These are phyloP conservation scores for Chouioia cunea DNA, from an alignment of 2,888 invertebrate species.

Conservation along the genomic window DNA sequence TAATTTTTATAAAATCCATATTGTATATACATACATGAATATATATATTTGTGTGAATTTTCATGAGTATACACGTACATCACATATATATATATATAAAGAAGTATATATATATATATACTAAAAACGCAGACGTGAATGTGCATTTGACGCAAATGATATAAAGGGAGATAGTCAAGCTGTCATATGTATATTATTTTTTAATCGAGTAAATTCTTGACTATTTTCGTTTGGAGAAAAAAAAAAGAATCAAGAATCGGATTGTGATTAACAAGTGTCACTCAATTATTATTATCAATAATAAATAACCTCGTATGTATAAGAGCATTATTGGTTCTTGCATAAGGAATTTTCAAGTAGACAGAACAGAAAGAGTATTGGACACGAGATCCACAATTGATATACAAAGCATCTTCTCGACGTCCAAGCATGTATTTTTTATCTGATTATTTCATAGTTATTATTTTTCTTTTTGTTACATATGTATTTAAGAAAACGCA, in stretches of 20 bases:
- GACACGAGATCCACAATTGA: constrained; percentile 22
- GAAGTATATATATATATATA: no score
- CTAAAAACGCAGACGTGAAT: constrained; percentile 32
- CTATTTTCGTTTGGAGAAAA: constrained; percentile 30
- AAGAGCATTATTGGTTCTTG: constrained; percentile 20
- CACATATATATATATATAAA: constrained; percentile 37
- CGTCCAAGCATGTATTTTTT: constrained; percentile 40
- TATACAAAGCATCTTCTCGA: constrained; percentile 17
- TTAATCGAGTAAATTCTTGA: constrained; percentile 23
- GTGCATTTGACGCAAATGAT: constrained; percentile 39
- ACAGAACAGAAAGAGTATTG: constrained; percentile 24
- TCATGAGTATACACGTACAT: constrained; percentile 38
- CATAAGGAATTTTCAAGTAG: constrained; percentile 33
- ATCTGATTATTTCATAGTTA: constrained; percentile 40
- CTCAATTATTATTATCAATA: constrained; percentile 35
- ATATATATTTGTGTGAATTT: constrained; percentile 41
- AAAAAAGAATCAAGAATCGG: constrained; percentile 23
- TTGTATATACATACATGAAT: constrained; percentile 27
- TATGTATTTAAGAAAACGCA: constrained; percentile 11
- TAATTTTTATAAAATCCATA: constrained; percentile 49
- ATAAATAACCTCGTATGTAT: constrained; percentile 12
- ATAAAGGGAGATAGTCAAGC: constrained; percentile 34
- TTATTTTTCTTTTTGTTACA: constrained; percentile 35
- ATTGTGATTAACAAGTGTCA: constrained; percentile 35
- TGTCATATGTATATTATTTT: constrained; percentile 31